Conservation (phyloP, 1,140 invertebrate species). For the Globodera rostochiensis region DNA sequence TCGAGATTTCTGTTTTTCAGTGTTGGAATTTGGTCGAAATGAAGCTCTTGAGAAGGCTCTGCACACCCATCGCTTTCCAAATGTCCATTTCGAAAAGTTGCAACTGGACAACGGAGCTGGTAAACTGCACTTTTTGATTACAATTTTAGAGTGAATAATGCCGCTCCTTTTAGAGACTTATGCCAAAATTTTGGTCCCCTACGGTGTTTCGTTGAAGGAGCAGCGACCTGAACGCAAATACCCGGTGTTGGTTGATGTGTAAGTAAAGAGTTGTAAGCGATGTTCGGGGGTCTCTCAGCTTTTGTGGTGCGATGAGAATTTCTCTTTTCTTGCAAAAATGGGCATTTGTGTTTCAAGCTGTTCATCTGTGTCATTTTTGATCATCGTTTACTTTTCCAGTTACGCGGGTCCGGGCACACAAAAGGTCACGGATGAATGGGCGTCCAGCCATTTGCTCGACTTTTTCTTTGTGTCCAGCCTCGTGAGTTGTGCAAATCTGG, state of each 20-base stretch:
- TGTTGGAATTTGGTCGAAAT: constrained; percentile 48
- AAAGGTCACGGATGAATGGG: constrained; percentile 57
- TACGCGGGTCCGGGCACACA: constrained; percentile 56
- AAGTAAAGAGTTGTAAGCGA: constrained; percentile 12
- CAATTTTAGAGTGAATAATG: no score
- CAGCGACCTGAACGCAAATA: constrained; percentile 42
- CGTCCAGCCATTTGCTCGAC: constrained; percentile 39
- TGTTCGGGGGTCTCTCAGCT: not conserved
- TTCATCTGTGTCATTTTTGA: no score
- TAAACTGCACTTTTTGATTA: not conserved
- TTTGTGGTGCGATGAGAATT: not conserved
- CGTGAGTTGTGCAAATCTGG: not conserved
- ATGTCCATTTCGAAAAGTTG: constrained; percentile 51
- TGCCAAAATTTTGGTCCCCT: constrained; percentile 51
- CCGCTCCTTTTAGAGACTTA: constrained; percentile 31
- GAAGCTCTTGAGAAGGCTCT: constrained; percentile 44
- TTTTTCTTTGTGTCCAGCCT: constrained; percentile 51
- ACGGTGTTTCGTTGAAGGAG: constrained; percentile 33
- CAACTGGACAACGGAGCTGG: constrained; percentile 49
- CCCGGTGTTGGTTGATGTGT: constrained; percentile 52
- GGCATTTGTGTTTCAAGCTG: no score
- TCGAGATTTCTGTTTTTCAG: not conserved
- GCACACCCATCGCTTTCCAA: constrained; percentile 42
- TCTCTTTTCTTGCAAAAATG: not conserved
- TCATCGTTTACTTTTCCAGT: constrained; percentile 24